Conservation (phyloP, 2,797 vertebrate species). For the Catamblyrhynchus diadema region DNA sequence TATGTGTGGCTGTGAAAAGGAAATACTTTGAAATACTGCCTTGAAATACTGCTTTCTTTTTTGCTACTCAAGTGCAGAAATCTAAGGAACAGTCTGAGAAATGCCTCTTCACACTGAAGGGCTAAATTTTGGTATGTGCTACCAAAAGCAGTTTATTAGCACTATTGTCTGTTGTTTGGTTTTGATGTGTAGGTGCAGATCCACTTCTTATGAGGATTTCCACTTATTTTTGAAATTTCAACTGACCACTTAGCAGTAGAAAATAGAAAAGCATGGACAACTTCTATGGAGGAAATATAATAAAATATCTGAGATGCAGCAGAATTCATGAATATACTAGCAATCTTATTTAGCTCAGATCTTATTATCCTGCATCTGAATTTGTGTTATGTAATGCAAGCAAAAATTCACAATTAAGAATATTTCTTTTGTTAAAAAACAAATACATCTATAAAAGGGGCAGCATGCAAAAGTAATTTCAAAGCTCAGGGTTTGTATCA, state of each 20-base stretch:
- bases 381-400: neutral
- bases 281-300: neutral
- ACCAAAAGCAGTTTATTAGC: neutral
- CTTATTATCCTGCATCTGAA: neutral
- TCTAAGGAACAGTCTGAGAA: neutral
- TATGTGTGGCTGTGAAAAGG: neutral
- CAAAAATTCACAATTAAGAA: neutral
- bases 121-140: neutral
- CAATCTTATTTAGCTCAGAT: neutral
- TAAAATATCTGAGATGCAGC: neutral
- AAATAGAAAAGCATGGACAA: neutral
- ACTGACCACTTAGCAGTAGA: neutral
- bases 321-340: neutral
- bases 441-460: neutral
- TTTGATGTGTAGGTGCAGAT: neutral
- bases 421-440: neutral
- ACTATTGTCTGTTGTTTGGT: neutral
- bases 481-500: neutral
- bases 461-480: neutral
- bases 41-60: neutral
- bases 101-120: neutral
- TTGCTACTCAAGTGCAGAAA: neutral
- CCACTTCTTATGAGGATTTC: conserved; percentile 40
- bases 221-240: conserved; percentile 37
- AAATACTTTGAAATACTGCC: neutral